Conservation (phyloP, 2,888 invertebrate genomes). For the Psylliodes chrysocephalus region DNA sequence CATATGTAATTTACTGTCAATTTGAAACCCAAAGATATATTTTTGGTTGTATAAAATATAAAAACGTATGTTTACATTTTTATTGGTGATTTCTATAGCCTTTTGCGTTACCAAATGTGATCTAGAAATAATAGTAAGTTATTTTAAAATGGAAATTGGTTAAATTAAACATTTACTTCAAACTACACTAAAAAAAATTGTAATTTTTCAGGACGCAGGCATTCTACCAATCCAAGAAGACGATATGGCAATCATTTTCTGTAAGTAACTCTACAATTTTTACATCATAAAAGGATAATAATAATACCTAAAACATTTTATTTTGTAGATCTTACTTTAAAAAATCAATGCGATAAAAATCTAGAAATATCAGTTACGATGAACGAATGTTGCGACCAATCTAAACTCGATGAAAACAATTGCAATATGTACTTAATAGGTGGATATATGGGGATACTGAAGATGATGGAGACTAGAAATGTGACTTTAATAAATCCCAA, state of each 20-base stretch:
- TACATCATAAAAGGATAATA: neutral
- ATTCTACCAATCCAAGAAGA: slow-evolving; percentile 32
- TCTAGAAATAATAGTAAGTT: slow-evolving; percentile 31
- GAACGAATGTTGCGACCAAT: slow-evolving; percentile 57
- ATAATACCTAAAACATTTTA: neutral
- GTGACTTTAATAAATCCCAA: slow-evolving; percentile 61
- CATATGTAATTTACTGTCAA: too few species aligned
- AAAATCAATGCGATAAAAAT: slow-evolving; percentile 37
- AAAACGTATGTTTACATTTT: too few species aligned
- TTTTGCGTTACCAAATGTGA: slow-evolving; percentile 1
- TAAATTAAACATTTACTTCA: too few species aligned
- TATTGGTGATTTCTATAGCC: neutral
- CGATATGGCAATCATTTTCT: slow-evolving; percentile 42
- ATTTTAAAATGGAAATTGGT: too few species aligned
- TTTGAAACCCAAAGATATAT: neutral
- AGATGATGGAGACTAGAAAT: slow-evolving; percentile 54
- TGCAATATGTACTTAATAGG: slow-evolving; percentile 59
- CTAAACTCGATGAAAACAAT: slow-evolving; percentile 50
- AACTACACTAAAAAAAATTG: neutral
- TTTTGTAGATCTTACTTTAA: slow-evolving; percentile 30
- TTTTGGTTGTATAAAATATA: too few species aligned
- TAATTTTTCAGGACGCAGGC: slow-evolving; percentile 34
- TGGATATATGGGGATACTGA: slow-evolving; percentile 58
- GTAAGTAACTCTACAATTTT: slow-evolving; percentile 25
- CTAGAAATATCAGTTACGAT: slow-evolving; percentile 53